Evolutionary conservation across 64 coral and sea anemone genomes (phyloP).

Genomic region (Actinia equina): DNA sequence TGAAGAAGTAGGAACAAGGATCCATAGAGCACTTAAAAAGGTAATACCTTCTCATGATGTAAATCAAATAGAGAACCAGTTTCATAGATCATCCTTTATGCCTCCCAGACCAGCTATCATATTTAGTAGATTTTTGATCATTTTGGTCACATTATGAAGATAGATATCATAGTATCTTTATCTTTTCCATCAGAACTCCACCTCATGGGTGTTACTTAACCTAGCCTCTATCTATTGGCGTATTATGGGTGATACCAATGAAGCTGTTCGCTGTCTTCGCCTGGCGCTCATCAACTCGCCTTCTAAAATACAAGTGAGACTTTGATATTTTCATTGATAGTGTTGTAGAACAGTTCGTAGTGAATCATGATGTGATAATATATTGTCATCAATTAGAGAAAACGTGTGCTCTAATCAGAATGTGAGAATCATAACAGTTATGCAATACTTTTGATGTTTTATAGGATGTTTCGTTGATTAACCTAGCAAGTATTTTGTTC

Average conservation of each 20-base stretch:
- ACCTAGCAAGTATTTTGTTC: constrained; percentile 60
- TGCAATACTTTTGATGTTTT: not conserved
- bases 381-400: too few species aligned
- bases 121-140: too few species aligned
- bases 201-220: constrained; percentile 87
- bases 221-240: constrained; percentile 88
- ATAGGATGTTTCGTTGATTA: constrained; percentile 69
- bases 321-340: too few species aligned
- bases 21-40: constrained; percentile 43
- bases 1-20: constrained; percentile 48
- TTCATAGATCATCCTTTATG: too few species aligned
- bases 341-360: too few species aligned
- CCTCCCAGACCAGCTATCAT: too few species aligned
- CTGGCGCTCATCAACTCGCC: constrained; percentile 29
- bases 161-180: too few species aligned
- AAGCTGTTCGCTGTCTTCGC: constrained; percentile 89
- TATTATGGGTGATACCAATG: constrained; percentile 64
- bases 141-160: too few species aligned
- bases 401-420: too few species aligned
- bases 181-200: constrained; percentile 49
- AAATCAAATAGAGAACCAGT: too few species aligned
- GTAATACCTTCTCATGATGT: not conserved
- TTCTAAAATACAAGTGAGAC: not conserved
- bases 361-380: too few species aligned
- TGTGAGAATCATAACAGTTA: not conserved